Evolutionary conservation across 2,797 vertebrate genomes (phyloP).

Genomic region (Craterocephalus amniculus): DNA sequence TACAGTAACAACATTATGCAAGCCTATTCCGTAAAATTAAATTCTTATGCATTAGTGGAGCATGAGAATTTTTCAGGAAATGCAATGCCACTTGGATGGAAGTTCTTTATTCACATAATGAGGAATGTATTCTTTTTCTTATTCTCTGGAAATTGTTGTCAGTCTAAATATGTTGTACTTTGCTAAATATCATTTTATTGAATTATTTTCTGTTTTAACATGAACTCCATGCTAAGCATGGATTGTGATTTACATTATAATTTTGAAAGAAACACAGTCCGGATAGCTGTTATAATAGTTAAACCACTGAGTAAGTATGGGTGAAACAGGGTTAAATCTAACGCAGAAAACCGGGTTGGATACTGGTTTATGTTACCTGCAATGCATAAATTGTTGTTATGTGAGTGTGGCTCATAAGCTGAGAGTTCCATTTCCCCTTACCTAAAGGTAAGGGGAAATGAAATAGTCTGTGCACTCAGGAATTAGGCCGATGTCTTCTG

Average conservation of each 20-base stretch:
- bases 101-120: slow-evolving; percentile 6
- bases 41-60: slow-evolving; percentile 12
- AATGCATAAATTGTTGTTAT: not conserved
- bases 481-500: not conserved
- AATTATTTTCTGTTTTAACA: not conserved
- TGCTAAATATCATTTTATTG: not conserved
- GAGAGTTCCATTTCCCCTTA: not conserved
- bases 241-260: not conserved
- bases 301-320: not conserved
- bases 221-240: not conserved
- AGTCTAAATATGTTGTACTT: not conserved
- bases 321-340: not conserved
- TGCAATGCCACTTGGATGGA: not conserved
- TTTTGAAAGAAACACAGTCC: not conserved
- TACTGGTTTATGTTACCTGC: not conserved
- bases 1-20: not conserved
- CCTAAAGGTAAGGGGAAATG: not conserved
- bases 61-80: slow-evolving; percentile 1
- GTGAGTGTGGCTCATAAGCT: not conserved
- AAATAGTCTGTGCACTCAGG: not conserved
- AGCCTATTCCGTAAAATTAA: not conserved
- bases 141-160: slow-evolving; percentile 13
- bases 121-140: not conserved
- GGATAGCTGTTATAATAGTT: not conserved
- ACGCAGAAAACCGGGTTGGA: not conserved